Base-by-base conservation (phyloP, 2,113 vertebrate genomes). In the Labeo rohita region DNA sequence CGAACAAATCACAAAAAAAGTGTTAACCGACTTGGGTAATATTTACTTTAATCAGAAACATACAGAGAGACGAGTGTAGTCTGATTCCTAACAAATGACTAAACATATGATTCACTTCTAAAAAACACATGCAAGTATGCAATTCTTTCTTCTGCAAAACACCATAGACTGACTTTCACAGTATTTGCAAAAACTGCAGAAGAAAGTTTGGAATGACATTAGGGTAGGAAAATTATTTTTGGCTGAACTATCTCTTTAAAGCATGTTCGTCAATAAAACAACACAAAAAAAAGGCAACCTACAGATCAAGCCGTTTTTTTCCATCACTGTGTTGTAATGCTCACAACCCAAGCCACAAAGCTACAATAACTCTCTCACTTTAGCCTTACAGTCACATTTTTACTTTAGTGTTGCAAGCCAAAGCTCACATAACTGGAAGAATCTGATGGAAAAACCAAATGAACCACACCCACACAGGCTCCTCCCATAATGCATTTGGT, bases 401-500 rank as follows among this genome's bases (percentile, higher is more conserved):
- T 78, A 83, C 39, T 74, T 85, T 18, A 65, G 21, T 47, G 45
- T 21, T 28, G 39, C 72, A 68, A 78, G 39, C 23, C 81, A 76
- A 28, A 49, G 50, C 59, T 84, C 28, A 49, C 77, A 84, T 78
- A 47, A 36, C 85, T 86, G 50, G 43, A 86, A 86, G 65, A 79
- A 76, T 87, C 87, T 83, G 83, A 86, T 80, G 59, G 74, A 78
- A 85, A 82, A 73, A 66, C 68, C 82, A 82, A 36, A 56, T 72
- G 52, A 83, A 85, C 65, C 85, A 88, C 85, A 84, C 73, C 87
- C 85, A 61, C 66, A 84, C 28, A 10, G 70, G 61, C n/a, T 45
- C 43, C 88, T 74, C 54, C 80, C 86, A 85, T 84, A 77, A 87
- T 34, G 68, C 56, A 52, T 88, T 86, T 89, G 87, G 8, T 85